These are phyloP conservation scores for Nematolebias whitei DNA, from an alignment of 2,113 vertebrate species.

Conservation along the genomic window DNA sequence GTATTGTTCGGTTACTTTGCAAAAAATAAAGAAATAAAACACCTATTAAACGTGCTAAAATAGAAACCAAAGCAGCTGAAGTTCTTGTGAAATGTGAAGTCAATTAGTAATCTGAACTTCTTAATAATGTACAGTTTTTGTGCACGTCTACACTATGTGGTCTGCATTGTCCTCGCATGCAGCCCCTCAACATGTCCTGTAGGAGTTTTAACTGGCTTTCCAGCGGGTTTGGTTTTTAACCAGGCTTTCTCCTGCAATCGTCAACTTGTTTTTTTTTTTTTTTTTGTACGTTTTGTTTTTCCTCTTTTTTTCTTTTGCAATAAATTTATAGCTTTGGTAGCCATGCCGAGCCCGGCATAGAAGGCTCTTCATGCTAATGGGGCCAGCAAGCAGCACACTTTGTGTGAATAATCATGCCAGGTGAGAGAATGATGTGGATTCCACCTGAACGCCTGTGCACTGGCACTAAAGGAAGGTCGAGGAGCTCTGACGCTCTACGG, in stretches of 20 bases:
- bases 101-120: slow-evolving; percentile 71
- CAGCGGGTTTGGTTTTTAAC: slow-evolving; percentile 56
- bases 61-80: slow-evolving; percentile 76
- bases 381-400: slow-evolving; percentile 79
- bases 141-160: slow-evolving; percentile 53
- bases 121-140: slow-evolving; percentile 65
- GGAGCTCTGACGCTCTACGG: slow-evolving; percentile 60
- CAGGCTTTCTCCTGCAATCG: slow-evolving; percentile 76
- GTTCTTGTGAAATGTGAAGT: slow-evolving; percentile 82
- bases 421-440: slow-evolving; percentile 70
- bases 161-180: slow-evolving; percentile 63
- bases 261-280: slow-evolving; percentile 40
- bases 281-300: slow-evolving; percentile 44
- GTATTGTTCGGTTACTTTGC: slow-evolving; percentile 46
- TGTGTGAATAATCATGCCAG: slow-evolving; percentile 76
- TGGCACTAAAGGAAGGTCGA: slow-evolving; percentile 70
- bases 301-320: slow-evolving; percentile 48
- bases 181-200: slow-evolving; percentile 36
- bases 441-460: slow-evolving; percentile 72
- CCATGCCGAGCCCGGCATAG: slow-evolving; percentile 91
- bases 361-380: slow-evolving; percentile 87
- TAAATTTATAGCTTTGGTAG: slow-evolving; percentile 79
- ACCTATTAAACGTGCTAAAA: slow-evolving; percentile 82
- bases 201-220: slow-evolving; percentile 27
- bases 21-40: slow-evolving; percentile 45